These are phyloP conservation scores for Onychomys arenicola DNA, from an alignment of 2,797 vertebrate species.

Conservation along the genomic window DNA sequence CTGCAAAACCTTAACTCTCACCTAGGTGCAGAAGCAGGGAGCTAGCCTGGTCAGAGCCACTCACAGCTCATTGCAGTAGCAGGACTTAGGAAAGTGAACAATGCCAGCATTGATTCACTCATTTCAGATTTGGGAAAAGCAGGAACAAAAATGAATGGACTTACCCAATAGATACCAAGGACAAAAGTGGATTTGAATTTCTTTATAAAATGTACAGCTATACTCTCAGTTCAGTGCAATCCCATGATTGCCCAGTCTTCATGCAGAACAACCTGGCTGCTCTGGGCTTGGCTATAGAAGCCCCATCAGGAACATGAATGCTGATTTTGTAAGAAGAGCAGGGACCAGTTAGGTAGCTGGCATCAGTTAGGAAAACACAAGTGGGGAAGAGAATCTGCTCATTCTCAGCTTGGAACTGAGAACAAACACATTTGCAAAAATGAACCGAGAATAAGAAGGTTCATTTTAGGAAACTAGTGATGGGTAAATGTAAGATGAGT, in stretches of 20 bases:
- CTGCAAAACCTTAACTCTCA: neutral
- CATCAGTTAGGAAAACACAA: neutral
- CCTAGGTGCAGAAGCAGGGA: neutral
- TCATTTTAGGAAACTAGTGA: neutral
- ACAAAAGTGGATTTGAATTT: neutral
- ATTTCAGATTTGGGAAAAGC: slow-evolving; percentile 10
- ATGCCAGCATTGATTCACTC: neutral
- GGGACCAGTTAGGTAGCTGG: neutral
- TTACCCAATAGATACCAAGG: neutral
- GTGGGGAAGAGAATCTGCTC: neutral
- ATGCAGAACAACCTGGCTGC: neutral
- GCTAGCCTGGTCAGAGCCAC: neutral
- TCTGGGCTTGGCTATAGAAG: neutral
- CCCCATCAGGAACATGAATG: neutral
- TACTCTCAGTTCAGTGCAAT: neutral
- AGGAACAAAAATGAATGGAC: neutral
- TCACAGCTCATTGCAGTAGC: neutral
- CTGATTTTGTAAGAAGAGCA: neutral
- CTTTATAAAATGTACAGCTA: neutral
- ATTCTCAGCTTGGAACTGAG: neutral
- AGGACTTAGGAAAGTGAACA: neutral
- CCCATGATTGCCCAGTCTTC: neutral
- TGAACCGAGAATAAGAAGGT: neutral
- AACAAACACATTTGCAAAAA: neutral
- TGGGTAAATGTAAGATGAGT: neutral